Evolutionary conservation across 2,888 invertebrate species (phyloP), one percentile per base, ranked within the genome.

Genomic region (Drosophila birchii): DNA sequence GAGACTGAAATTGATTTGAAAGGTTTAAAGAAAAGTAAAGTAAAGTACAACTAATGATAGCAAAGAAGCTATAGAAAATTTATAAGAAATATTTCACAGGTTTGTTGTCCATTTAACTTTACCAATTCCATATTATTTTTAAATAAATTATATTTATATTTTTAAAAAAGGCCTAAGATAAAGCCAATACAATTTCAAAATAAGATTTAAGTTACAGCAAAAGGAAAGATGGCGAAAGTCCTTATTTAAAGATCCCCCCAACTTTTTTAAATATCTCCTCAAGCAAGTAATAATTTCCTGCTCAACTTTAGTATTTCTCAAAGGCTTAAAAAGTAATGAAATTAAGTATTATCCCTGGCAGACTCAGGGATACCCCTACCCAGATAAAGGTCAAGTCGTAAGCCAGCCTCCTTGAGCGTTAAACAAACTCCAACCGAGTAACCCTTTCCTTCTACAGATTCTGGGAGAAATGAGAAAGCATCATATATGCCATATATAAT

Each of bases 391-490:
- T 64, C 64, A 64, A 64, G 49, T 39, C 41, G 36, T 20, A 26
- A 51, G 62, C 9, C 11, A 14, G 14, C 20, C 11, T 34, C 49
- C 49, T 26, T 23, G 26, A 61, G 61, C 29, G 12, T 43, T 32
- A 66, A 51, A 43, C 43, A 63, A 66, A 63, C 63, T 66, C 43
- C 14, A 18, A n/a, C 9, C 47, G 16, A 26, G 32, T 29, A 58
- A 39, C 47, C 34, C 49, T 34, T 64, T 64, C 39, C 38, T 20
- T 55, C 41, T 11, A 14, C 14, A 3, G 34, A 51, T 41, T 39
- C 49, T 34, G 49, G 54, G 36, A 58, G 67, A 70, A 73, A 75
- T 84, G 86, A 86, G 72, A 80, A 71, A 78, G 80, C 55, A 58
- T 78, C 76, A 57, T 73, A 49, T 51, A 34, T 51, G 20, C 34